Base-by-base conservation (phyloP, 2,888 invertebrate genomes). In the Ectemnius continuus region DNA sequence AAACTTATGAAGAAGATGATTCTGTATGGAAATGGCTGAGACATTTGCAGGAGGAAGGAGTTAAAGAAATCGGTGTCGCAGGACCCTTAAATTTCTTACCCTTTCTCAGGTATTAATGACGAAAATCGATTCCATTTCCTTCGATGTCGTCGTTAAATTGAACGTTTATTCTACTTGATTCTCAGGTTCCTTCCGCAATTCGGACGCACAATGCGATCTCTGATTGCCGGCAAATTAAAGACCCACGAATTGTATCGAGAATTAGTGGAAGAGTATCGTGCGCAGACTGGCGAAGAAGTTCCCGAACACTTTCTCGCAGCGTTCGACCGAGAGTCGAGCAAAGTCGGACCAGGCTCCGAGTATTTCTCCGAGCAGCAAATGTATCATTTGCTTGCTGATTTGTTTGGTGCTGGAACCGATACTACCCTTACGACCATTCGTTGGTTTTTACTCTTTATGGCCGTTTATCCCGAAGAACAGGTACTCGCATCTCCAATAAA, bases 371-470 rank as follows among this genome's bases (percentile, higher is more conserved):
- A 94, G 80, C 92, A 93, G 67, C 97, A 97, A 87, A 91, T 96
- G 86, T 91, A 94, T 81, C 96, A 95, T 88, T 91, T 97, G 36
- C 88, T 97, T 73, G 95, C 95, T 2, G 97, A 97, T 90, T 92
- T 97, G 86, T 96, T 96, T 86, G 97, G 97, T 0, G 97, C 97
- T 14, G 96, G 97, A 4, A 93, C 96, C 64, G 97, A 97, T 84
- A 97, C 97, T 0, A 95, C 96, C 0, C 91, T 96, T 69, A 94
- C 95, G 0, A 96, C 97, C 0, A 87, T 97, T 45, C 92, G 95
- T 45, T 97, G 97, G 97, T 95, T 96, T 84, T 89, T 97, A 16
- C 91, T 97, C 18, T 96, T 94, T 81, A 93, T 97, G 93, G 95
- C 96, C 0, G 91, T 93, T 56, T 90, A 96, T 90, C 94, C 93